A percentile compares a stretch with the other conserved stretches of the same genome.
Conservation (phyloP, 2,888 invertebrate species). For the Prosapia bicincta region DNA sequence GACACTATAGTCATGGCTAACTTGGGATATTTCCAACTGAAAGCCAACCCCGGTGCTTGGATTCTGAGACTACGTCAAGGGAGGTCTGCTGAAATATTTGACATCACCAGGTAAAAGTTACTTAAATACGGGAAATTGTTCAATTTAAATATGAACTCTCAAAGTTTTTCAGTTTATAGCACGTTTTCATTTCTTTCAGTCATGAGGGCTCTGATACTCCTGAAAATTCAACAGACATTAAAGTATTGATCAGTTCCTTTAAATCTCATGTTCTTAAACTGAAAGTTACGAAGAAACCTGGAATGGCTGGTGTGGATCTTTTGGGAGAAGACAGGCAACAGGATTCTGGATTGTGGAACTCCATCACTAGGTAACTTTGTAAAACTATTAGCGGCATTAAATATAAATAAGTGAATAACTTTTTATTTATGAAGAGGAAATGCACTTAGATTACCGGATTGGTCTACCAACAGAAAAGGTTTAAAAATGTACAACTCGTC, state of each 20-base stretch:
- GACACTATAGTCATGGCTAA: slow-evolving; percentile 99
- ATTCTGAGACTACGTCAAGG: slow-evolving; percentile 84
- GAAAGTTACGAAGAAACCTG: slow-evolving; percentile 86
- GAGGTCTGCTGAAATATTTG: slow-evolving; percentile 91
- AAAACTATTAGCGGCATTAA: not conserved
- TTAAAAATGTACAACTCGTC: too few relatives aligned
- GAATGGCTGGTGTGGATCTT: slow-evolving; percentile 81
- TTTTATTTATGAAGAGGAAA: not conserved
- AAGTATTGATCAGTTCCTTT: slow-evolving; percentile 77
- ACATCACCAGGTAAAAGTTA: slow-evolving; percentile 77
- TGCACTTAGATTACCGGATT: not conserved
- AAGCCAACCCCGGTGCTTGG: slow-evolving; percentile 98
- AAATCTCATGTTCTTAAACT: slow-evolving; percentile 89
- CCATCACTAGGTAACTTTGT: slow-evolving; percentile 86
- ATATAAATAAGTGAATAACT: not conserved
- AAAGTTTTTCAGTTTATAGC: too few relatives aligned
- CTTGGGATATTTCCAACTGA: slow-evolving; percentile 96
- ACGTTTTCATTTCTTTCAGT: slow-evolving; percentile 47
- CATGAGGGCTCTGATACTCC: slow-evolving; percentile 76
- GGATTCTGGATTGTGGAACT: slow-evolving; percentile 82
- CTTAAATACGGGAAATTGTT: too few relatives aligned
- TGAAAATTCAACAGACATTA: slow-evolving; percentile 64
- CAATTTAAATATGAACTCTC: too few relatives aligned
- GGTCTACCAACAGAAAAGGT: slow-evolving; percentile 48
- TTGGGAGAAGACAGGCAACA: slow-evolving; percentile 70